Conservation (phyloP, 1,140 invertebrate genomes). For the Oryzaephilus surinamensis region DNA sequence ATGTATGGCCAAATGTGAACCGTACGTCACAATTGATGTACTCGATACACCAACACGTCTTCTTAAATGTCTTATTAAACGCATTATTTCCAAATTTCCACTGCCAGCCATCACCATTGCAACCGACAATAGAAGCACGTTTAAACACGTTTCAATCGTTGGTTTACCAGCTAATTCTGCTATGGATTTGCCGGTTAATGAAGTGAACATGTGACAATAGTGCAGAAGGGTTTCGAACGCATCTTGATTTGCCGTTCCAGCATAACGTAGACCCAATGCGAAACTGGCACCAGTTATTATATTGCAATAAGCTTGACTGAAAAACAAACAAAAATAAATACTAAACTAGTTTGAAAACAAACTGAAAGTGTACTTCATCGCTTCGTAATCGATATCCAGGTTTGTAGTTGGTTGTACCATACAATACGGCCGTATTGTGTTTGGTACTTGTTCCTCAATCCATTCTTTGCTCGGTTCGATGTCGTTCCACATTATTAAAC, state of each 20-base stretch:
- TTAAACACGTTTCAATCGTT: conserved; percentile 82
- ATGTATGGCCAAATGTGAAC: conserved; percentile 87
- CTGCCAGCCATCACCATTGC: conserved; percentile 89
- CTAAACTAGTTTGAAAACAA: conserved; percentile 4
- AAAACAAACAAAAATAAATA: conserved; percentile 23
- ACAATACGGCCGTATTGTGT: conserved; percentile 58
- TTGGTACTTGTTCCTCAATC: conserved; percentile 75
- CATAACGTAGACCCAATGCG: conserved; percentile 86
- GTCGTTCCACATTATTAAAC: conserved; percentile 75
- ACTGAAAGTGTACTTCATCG: conserved; percentile 67
- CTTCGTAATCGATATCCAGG: conserved; percentile 75
- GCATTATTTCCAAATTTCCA: conserved; percentile 77
- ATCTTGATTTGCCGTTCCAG: conserved; percentile 75
- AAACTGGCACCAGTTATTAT: conserved; percentile 90
- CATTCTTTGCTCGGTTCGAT: conserved; percentile 72
- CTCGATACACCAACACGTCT: conserved; percentile 54
- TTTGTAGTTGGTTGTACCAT: conserved; percentile 57
- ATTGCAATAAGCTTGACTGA: conserved; percentile 90
- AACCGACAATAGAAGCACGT: conserved; percentile 70
- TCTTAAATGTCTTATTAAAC: conserved; percentile 74
- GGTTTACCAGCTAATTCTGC: conserved; percentile 81
- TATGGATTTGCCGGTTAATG: conserved; percentile 52
- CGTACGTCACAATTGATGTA: conserved; percentile 67
- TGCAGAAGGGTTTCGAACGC: conserved; percentile 67
- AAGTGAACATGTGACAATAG: conserved; percentile 57